phyloP scores from a whole-genome alignment of 2,797 vertebrate genomes.

The Notolepis coatsorum region DNA sequence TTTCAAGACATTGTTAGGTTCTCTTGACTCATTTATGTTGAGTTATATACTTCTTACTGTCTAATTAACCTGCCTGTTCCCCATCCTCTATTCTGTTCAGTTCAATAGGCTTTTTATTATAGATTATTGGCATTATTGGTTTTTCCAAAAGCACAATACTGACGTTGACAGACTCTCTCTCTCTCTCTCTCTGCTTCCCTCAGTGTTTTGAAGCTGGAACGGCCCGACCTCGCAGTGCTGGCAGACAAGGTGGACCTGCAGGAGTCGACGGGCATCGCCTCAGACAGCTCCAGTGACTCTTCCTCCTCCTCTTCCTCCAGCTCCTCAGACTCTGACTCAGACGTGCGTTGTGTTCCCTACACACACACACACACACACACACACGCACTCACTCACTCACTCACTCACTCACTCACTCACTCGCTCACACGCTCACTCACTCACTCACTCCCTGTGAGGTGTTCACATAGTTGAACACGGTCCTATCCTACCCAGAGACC shows the following conservation, averaged over 20 bases:
- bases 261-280: constrained; percentile 97
- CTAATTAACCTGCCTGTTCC: too few species aligned
- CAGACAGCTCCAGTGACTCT: constrained; percentile 96
- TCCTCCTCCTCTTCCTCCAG: constrained; percentile 95
- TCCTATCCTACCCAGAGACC: too few species aligned
- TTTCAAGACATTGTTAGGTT: too few species aligned
- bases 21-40: too few species aligned
- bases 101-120: background rate
- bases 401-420: background rate
- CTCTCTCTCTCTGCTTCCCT: background rate
- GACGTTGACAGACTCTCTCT: background rate
- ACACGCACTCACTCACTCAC: background rate
- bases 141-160: background rate
- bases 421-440: background rate
- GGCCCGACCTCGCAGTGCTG: constrained; percentile 90
- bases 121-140: background rate
- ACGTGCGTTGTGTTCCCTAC: constrained; percentile 74
- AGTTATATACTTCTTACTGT: too few species aligned
- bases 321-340: constrained; percentile 92
- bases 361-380: background rate
- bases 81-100: background rate
- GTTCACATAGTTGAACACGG: background rate
- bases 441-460: background rate
- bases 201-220: constrained; percentile 94
- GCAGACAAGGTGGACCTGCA: constrained; percentile 97